Conservation (phyloP, 2,113 vertebrate genomes). For the Amblyopsis rosae region DNA sequence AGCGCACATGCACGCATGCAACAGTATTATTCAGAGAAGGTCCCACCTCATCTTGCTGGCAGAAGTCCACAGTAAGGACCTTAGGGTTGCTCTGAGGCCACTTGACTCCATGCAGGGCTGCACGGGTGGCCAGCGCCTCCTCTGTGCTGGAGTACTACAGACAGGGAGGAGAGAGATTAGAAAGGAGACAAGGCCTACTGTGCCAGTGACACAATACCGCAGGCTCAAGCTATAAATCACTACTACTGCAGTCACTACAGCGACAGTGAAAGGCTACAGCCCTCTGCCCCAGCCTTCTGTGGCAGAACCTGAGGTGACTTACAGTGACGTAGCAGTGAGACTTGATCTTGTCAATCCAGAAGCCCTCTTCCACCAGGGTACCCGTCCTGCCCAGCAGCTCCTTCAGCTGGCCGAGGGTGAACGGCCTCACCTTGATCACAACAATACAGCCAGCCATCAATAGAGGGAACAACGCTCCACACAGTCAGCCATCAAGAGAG, state of each 20-base stretch:
- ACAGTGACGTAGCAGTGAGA: conserved; percentile 93
- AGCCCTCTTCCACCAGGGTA: conserved; percentile 84
- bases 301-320: conserved; percentile 39
- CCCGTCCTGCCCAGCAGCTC: conserved; percentile 86
- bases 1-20: background rate
- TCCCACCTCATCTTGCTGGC: conserved; percentile 88
- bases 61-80: conserved; percentile 88
- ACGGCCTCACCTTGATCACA: conserved; percentile 83
- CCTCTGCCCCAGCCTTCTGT: background rate
- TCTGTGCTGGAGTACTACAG: conserved; percentile 84
- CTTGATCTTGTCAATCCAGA: conserved; percentile 95
- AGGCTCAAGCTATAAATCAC: no score
- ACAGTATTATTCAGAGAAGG: background rate
- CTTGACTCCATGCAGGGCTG: conserved; percentile 88
- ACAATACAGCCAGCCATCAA: background rate
- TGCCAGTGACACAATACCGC: no score
- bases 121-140: conserved; percentile 84
- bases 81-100: conserved; percentile 94
- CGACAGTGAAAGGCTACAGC: background rate
- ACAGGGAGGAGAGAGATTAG: background rate
- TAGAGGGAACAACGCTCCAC: background rate
- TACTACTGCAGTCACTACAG: no score
- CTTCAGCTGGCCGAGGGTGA: conserved; percentile 90
- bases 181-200: background rate
- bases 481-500: background rate